Percentiles rank a stretch among this genome's conserved stretches.
Conservation (phyloP, 2,888 invertebrate species). For the Eupithecia subfuscata region DNA sequence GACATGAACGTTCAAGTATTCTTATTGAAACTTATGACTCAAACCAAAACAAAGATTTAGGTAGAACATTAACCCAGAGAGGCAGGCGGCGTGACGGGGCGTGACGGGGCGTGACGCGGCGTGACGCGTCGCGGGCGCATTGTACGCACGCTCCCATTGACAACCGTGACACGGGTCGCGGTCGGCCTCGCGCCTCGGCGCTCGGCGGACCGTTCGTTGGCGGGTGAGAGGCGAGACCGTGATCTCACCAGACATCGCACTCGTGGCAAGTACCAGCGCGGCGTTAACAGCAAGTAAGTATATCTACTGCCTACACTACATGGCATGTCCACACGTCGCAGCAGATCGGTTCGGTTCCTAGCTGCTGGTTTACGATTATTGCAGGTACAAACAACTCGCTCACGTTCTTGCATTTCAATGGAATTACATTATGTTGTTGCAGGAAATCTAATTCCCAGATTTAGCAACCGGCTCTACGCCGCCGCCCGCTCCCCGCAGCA, state of each 20-base stretch:
- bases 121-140: neutral
- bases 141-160: constrained; percentile 17
- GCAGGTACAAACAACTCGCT: neutral
- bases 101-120: constrained; percentile 15
- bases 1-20: neutral
- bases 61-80: neutral
- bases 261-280: too few species aligned
- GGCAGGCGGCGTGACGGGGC: constrained; percentile 16
- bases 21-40: constrained; percentile 8
- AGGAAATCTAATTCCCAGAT: neutral
- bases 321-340: too few species aligned
- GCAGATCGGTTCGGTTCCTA: neutral
- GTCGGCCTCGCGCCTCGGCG: too few species aligned
- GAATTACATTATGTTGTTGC: neutral
- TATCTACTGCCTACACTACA: too few species aligned
- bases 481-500: too few species aligned
- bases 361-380: neutral
- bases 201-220: neutral
- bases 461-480: neutral
- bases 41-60: neutral
- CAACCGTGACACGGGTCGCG: constrained; percentile 12
- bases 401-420: neutral
- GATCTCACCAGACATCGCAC: neutral
- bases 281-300: too few species aligned
- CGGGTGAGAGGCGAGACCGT: neutral